Evolutionary conservation across 2,113 vertebrate genomes (phyloP).

Genomic region (Apus apus): DNA sequence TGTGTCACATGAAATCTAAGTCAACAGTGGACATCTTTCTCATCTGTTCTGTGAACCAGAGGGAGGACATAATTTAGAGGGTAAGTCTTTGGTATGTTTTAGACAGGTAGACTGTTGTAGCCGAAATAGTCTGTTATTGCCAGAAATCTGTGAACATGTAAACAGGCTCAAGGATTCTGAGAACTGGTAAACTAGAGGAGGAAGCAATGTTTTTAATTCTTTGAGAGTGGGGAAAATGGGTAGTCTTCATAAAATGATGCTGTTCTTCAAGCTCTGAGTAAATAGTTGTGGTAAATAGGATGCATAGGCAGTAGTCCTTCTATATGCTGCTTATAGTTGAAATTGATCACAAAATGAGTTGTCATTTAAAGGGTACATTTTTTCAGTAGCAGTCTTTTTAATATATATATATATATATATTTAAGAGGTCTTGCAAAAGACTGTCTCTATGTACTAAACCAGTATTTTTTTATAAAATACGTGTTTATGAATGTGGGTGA

Average conservation of each 20-base stretch:
- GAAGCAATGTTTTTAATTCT: background rate
- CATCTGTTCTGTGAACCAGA: background rate
- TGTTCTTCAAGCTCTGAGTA: background rate
- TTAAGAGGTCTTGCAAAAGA: background rate
- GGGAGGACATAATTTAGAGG: background rate
- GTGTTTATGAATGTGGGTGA: background rate
- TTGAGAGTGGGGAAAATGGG: background rate
- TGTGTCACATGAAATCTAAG: background rate
- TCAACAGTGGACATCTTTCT: background rate
- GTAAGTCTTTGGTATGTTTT: background rate
- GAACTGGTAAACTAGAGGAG: background rate
- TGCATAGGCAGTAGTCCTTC: background rate
- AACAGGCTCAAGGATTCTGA: background rate
- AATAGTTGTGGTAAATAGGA: background rate
- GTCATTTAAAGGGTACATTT: background rate
- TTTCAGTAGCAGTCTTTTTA: background rate
- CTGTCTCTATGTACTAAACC: background rate
- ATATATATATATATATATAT: no score
- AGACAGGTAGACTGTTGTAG: background rate
- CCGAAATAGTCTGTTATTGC: background rate
- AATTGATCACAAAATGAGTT: background rate
- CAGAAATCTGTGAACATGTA: background rate
- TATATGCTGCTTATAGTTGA: background rate
- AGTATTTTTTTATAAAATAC: background rate
- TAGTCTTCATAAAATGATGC: background rate